Percentiles rank a stretch among this genome's conserved stretches.
phyloP scores from a whole-genome alignment of 2,797 vertebrate genomes.

The Enteromius afrohamiltoni region DNA sequence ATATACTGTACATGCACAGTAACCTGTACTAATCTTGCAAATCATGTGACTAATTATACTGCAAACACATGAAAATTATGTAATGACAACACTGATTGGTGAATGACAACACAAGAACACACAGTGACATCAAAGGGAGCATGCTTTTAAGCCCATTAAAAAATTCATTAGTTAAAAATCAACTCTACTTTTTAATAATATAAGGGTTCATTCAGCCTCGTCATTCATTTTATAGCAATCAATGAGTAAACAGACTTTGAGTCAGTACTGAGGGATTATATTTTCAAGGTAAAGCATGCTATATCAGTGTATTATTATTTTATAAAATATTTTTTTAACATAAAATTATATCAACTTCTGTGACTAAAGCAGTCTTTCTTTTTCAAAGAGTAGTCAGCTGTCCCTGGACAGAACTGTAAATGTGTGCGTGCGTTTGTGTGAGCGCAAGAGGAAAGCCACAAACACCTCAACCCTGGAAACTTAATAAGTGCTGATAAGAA shows the following conservation, averaged over 20 bases:
- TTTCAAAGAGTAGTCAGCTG: not conserved
- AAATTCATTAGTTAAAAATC: not conserved
- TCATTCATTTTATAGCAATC: not conserved
- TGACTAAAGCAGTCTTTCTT: not conserved
- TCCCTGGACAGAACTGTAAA: not conserved
- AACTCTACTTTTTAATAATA: not conserved
- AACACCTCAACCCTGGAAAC: constrained; percentile 1
- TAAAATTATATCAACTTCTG: not conserved
- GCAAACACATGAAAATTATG: not conserved
- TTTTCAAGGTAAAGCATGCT: not conserved
- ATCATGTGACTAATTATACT: not conserved
- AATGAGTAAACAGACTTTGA: not conserved
- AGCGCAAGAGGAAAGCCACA: not conserved
- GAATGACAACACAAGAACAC: not conserved
- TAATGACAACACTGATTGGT: not conserved
- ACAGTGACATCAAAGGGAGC: not conserved
- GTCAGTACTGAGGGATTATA: not conserved
- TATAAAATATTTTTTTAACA: not conserved
- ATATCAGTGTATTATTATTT: not conserved
- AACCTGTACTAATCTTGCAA: not conserved
- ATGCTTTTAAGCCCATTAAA: not conserved
- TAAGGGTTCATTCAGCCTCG: not conserved
- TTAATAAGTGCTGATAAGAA: constrained; percentile 22
- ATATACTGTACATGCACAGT: not conserved
- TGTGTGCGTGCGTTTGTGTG: not conserved